Percentiles rank a stretch among this genome's conserved stretches.
Conservation (phyloP, 2,888 invertebrate species). For the Actias luna region DNA sequence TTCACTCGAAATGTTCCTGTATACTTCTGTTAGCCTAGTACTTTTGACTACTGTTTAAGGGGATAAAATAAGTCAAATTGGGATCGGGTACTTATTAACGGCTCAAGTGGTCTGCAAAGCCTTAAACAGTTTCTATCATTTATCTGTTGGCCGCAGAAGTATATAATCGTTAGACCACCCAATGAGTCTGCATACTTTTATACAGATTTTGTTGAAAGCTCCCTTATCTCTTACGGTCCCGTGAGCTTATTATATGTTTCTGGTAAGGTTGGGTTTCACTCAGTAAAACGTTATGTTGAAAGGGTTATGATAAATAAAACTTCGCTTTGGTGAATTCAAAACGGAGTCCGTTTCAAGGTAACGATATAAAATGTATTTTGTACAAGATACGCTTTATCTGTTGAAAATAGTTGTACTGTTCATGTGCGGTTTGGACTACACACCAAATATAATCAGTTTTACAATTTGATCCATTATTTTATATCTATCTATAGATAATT, state of each 20-base stretch:
- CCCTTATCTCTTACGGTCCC: slow-evolving; percentile 5
- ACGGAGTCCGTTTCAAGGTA: not conserved
- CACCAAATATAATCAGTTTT: too few relatives aligned
- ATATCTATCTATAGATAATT: too few relatives aligned
- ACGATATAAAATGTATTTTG: not conserved
- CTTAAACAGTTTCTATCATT: not conserved
- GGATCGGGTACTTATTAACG: too few relatives aligned
- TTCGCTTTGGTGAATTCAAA: not conserved
- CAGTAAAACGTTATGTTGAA: not conserved
- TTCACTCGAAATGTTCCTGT: not conserved
- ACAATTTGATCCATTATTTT: too few relatives aligned
- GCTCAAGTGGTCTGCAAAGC: too few relatives aligned
- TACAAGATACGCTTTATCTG: too few relatives aligned
- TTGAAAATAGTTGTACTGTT: too few relatives aligned
- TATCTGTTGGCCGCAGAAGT: not conserved
- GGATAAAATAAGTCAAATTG: too few relatives aligned
- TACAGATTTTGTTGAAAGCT: not conserved
- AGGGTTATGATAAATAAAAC: not conserved
- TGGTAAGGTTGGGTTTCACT: not conserved
- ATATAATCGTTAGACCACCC: not conserved
- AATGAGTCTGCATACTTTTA: not conserved
- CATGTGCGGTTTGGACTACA: too few relatives aligned
- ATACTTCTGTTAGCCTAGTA: not conserved
- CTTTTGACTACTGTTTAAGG: not conserved
- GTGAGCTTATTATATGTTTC: not conserved